Conservation (phyloP, 2,888 invertebrate genomes). For the Tipula lateralis region DNA sequence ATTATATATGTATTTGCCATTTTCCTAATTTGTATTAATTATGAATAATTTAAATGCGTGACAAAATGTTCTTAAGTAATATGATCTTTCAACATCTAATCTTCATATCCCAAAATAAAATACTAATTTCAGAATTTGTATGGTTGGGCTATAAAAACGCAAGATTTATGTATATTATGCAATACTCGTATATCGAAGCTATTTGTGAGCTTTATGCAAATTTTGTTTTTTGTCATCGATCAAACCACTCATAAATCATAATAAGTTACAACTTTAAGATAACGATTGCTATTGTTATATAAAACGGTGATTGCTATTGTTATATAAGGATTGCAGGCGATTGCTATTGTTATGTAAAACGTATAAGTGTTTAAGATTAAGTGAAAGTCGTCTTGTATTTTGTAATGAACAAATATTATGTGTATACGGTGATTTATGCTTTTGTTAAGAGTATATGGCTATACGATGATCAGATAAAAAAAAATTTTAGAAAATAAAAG, state of each 20-base stretch:
- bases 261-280: conserved; percentile 19
- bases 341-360: too few relatives aligned
- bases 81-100: not conserved
- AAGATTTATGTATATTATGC: not conserved
- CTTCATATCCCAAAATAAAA: not conserved
- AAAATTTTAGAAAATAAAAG: not conserved
- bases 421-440: not conserved
- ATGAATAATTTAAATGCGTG: not conserved
- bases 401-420: not conserved
- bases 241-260: not conserved
- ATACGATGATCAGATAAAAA: not conserved
- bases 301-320: too few relatives aligned
- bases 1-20: not conserved
- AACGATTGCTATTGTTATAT: not conserved
- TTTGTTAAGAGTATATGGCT: not conserved
- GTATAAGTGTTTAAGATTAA: not conserved
- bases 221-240: not conserved
- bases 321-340: not conserved
- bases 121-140: not conserved
- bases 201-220: not conserved
- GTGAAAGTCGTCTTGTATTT: not conserved
- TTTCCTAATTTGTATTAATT: not conserved
- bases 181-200: not conserved
- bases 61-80: not conserved
- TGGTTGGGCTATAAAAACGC: not conserved